A percentile compares a stretch with the other conserved stretches of the same genome.
phyloP scores from a whole-genome alignment of 1,140 invertebrate genomes.

The Panulirus ornatus region DNA sequence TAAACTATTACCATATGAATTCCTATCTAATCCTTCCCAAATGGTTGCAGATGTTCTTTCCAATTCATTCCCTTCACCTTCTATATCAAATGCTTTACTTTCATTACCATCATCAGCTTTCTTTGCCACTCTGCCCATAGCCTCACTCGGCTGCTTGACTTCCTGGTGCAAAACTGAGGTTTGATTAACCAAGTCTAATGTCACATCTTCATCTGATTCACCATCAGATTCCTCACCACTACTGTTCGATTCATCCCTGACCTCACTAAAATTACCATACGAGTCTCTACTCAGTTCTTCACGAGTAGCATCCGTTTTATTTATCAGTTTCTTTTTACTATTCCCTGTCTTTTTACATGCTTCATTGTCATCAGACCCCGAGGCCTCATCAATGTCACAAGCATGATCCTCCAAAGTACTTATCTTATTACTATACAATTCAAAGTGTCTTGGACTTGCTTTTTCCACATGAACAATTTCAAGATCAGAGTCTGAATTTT shows the following conservation, averaged over 20 bases:
- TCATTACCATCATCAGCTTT: neutral
- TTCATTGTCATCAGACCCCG: neutral
- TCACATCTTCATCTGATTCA: neutral
- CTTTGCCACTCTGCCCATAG: too few relatives aligned
- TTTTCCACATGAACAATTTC: slow-evolving; percentile 15
- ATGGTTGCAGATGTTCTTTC: neutral
- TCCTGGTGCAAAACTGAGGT: too few relatives aligned
- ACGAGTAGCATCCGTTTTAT: neutral
- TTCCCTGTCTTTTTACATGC: neutral
- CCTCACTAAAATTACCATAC: neutral
- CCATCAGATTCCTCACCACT: neutral
- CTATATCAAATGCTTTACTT: neutral
- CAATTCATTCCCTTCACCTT: slow-evolving; percentile 2
- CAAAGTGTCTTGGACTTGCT: neutral
- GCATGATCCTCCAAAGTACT: neutral
- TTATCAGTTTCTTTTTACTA: neutral
- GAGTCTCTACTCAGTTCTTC: neutral
- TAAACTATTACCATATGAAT: neutral
- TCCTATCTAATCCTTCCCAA: neutral
- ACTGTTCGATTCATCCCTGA: neutral
- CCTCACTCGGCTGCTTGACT: too few relatives aligned
- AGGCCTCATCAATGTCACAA: slow-evolving; percentile 38
- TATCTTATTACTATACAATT: neutral
- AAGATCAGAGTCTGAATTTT: slow-evolving; percentile 35
- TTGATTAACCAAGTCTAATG: neutral